These are phyloP conservation scores for Caenorhabditis afra DNA, from an alignment of 2,888 invertebrate species.

Conservation along the genomic window DNA sequence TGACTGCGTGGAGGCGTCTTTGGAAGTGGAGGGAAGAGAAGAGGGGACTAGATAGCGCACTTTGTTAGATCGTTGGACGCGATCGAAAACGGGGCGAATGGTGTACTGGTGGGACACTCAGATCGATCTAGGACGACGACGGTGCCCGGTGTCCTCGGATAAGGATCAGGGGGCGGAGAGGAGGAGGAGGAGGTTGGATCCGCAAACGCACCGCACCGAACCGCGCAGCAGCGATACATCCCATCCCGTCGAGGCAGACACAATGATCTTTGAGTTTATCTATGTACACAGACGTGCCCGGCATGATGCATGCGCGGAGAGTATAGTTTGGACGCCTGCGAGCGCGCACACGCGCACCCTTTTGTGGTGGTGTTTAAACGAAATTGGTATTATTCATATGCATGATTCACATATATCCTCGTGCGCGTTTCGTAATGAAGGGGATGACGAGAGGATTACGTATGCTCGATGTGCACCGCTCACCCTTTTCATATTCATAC, in stretches of 20 bases:
- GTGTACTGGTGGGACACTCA: constrained; percentile 8
- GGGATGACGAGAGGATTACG: constrained; percentile 20
- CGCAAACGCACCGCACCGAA: no score
- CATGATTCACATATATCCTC: constrained; percentile 8
- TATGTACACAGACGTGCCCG: constrained; percentile 19
- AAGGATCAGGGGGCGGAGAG: constrained; percentile 10
- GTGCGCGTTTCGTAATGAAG: neutral
- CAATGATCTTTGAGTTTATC: constrained; percentile 15
- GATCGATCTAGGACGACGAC: constrained; percentile 5
- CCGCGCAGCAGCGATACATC: neutral
- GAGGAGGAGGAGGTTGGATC: constrained; percentile 15
- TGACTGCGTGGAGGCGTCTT: constrained; percentile 8
- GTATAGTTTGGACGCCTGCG: constrained; percentile 20
- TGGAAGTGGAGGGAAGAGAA: no score
- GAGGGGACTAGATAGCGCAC: constrained; percentile 6
- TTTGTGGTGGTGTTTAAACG: neutral
- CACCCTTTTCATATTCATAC: neutral
- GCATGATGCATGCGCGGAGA: constrained; percentile 5
- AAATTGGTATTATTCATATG: constrained; percentile 5
- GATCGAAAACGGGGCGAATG: constrained; percentile 12
- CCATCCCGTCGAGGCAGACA: constrained; percentile 5
- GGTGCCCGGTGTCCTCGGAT: constrained; percentile 6
- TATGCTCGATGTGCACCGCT: neutral
- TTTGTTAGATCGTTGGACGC: neutral
- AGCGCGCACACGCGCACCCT: neutral